These are phyloP conservation scores for Eilema depressum DNA, from an alignment of 2,888 invertebrate genomes.

Conservation along the genomic window DNA sequence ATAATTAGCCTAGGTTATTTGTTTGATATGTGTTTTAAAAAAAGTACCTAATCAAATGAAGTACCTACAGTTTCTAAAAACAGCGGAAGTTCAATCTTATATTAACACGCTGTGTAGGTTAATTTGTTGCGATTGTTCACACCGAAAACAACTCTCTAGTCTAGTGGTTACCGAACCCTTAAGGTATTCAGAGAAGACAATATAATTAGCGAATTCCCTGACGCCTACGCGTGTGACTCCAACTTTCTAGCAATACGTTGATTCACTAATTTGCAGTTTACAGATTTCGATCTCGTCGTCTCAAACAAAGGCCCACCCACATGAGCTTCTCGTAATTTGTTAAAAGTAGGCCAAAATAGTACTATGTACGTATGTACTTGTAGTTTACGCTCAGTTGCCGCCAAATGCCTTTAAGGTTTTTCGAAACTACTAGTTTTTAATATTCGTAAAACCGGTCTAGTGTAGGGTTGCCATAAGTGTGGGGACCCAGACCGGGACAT, in stretches of 20 bases:
- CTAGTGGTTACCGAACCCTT: neutral
- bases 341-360: slow-evolving; percentile 62
- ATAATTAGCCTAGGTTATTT: too few relatives aligned
- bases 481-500: too few relatives aligned
- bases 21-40: too few relatives aligned
- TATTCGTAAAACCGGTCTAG: slow-evolving; percentile 37
- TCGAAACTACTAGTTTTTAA: slow-evolving; percentile 14
- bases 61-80: neutral
- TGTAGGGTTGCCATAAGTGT: too few relatives aligned
- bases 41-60: too few relatives aligned
- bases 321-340: slow-evolving; percentile 59
- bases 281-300: slow-evolving; percentile 45
- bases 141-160: neutral
- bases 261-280: slow-evolving; percentile 41
- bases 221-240: slow-evolving; percentile 25
- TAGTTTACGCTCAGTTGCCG: slow-evolving; percentile 42
- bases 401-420: slow-evolving; percentile 20
- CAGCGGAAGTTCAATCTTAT: neutral
- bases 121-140: neutral
- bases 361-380: slow-evolving; percentile 24
- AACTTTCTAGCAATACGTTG: slow-evolving; percentile 41
- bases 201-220: slow-evolving; percentile 10
- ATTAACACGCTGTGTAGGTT: neutral
- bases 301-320: slow-evolving; percentile 59
- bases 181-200: neutral